Percentiles rank a stretch among this genome's conserved stretches.
Conservation (phyloP, 2,888 invertebrate species). For the Sthenelais limicola region DNA sequence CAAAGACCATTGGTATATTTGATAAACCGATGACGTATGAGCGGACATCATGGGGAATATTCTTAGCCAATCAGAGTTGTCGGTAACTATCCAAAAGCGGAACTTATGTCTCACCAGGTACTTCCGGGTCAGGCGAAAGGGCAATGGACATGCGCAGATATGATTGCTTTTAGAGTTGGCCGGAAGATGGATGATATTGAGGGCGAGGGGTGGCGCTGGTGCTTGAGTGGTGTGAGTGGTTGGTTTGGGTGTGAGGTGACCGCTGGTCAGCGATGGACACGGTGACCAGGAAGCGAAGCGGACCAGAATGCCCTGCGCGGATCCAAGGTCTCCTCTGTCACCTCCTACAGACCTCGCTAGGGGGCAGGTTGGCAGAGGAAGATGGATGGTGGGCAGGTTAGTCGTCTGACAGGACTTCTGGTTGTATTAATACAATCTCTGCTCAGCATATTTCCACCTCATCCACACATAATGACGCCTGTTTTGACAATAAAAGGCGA, state of each 20-base stretch:
- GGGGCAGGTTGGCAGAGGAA: conserved; percentile 17
- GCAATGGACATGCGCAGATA: conserved; percentile 39
- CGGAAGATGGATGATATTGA: conserved; percentile 16
- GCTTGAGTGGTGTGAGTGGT: not conserved
- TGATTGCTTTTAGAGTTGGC: conserved; percentile 35
- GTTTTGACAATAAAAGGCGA: too few relatives aligned
- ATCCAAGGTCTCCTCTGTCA: not conserved
- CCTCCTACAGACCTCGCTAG: not conserved
- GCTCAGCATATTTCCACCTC: too few relatives aligned
- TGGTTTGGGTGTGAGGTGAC: not conserved
- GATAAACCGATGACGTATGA: too few relatives aligned
- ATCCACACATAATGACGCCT: too few relatives aligned
- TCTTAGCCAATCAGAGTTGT: conserved; percentile 22
- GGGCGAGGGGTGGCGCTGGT: conserved; percentile 1
- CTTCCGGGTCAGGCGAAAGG: conserved; percentile 33
- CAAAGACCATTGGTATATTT: too few relatives aligned
- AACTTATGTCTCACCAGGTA: conserved; percentile 12
- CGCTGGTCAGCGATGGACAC: not conserved
- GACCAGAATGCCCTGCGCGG: not conserved
- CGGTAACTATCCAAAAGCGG: conserved; percentile 9
- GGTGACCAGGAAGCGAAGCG: conserved; percentile 1
- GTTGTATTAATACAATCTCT: too few relatives aligned
- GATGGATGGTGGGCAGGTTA: conserved; percentile 2
- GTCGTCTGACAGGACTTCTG: too few relatives aligned
- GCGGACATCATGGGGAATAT: too few relatives aligned